Percentiles rank a stretch among this genome's conserved stretches.
Conservation (phyloP, 2,797 vertebrate genomes). For the Scleropages formosus region DNA sequence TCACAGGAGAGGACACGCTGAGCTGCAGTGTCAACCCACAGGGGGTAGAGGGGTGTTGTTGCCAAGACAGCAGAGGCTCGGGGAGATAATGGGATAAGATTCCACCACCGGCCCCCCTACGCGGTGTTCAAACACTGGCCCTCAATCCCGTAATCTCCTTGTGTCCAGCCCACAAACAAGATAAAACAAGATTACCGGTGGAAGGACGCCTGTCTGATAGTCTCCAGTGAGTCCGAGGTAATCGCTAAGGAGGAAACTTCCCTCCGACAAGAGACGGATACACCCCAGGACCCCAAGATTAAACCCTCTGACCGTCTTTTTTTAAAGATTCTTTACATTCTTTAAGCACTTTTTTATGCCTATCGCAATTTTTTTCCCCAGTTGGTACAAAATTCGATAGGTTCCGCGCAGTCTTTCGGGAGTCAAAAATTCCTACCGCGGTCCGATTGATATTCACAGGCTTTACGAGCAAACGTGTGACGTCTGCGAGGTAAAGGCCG, state of each 20-base stretch:
- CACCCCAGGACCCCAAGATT: no score
- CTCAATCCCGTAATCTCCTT: background rate
- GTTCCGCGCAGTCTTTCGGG: background rate
- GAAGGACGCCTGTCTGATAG: slow-evolving; percentile 25
- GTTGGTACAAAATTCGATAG: background rate
- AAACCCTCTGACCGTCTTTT: slow-evolving; percentile 7
- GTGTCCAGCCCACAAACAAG: background rate
- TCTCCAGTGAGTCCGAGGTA: slow-evolving; percentile 32
- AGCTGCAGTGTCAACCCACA: no score
- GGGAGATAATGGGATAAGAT: slow-evolving; percentile 32
- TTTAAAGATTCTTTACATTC: no score
- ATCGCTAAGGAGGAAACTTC: background rate
- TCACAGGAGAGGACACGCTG: background rate
- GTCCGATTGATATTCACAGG: background rate
- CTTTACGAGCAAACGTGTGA: no score
- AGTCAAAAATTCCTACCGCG: background rate
- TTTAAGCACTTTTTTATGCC: background rate
- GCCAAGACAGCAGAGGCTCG: background rate
- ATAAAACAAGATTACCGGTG: slow-evolving; percentile 17
- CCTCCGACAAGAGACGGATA: background rate
- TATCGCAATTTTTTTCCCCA: background rate
- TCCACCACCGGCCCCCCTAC: slow-evolving; percentile 3
- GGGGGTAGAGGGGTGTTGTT: background rate
- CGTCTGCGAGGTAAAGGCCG: no score
- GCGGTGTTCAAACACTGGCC: slow-evolving; percentile 21